These are phyloP conservation scores for Argyra leucocephala DNA, from an alignment of 2,888 invertebrate genomes.

Conservation along the genomic window DNA sequence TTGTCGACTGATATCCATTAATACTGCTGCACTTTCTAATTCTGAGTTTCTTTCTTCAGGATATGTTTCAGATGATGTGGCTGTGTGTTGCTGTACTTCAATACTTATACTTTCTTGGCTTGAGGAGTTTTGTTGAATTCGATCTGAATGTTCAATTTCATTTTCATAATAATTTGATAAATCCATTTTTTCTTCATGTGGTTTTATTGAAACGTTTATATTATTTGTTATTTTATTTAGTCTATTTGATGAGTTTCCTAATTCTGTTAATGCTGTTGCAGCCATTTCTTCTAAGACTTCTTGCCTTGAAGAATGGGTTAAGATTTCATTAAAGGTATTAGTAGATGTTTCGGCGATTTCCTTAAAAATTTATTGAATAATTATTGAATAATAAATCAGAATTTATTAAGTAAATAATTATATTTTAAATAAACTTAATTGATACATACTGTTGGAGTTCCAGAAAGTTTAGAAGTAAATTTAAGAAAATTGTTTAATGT, in stretches of 20 bases:
- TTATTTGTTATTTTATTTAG: constrained; percentile 19
- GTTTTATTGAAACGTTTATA: constrained; percentile 15
- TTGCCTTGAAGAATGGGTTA: constrained; percentile 44
- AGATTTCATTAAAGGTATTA: constrained; percentile 50
- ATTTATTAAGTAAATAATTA: neutral
- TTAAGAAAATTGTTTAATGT: constrained; percentile 66
- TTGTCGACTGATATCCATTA: constrained; percentile 45
- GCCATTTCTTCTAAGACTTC: constrained; percentile 41
- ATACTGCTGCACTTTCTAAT: constrained; percentile 42
- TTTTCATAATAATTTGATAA: neutral
- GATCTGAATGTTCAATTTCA: neutral
- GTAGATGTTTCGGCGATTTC: constrained; percentile 52
- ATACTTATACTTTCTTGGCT: neutral
- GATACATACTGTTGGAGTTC: constrained; percentile 32
- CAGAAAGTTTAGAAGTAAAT: constrained; percentile 58
- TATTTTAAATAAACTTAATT: neutral
- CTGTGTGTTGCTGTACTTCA: neutral
- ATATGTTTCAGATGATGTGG: neutral
- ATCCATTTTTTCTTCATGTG: constrained; percentile 11
- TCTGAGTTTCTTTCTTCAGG: constrained; percentile 23
- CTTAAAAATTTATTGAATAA: constrained; percentile 18
- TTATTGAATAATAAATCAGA: neutral
- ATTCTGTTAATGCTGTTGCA: constrained; percentile 42
- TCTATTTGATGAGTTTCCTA: constrained; percentile 37
- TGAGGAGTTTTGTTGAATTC: neutral